Evolutionary conservation across 2,797 vertebrate genomes (phyloP), one percentile per base, ranked within the genome.

Genomic region (Nyctibius grandis): DNA sequence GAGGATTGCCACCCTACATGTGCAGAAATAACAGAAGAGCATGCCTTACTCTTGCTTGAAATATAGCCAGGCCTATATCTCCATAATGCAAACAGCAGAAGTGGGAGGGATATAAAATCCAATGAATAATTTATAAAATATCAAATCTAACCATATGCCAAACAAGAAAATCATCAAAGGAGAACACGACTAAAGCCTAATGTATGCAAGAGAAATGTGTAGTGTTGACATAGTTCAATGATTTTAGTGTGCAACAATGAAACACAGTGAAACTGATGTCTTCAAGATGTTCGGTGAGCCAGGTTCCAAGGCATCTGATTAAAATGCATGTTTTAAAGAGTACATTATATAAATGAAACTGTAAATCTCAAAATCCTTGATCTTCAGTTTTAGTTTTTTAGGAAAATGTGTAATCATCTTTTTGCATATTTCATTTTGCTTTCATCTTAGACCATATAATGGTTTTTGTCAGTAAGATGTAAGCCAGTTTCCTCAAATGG

Each of bases 121-220:
- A 85, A 70, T 91, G 18, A 93, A 92, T 88, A 91, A 64, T 78
- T 87, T 90, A 90, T 74, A 64, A 76, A 77, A 28, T 85, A 72
- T 85, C 45, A 84, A 74, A 40, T 75, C 34, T 78, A 70, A 51
- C 51, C 31, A 15, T 60, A 60, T 42, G 47, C 69, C 85, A 75
- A 67, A 83, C 48, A 91, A 69, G 72, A 50, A 79, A 70, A 78
- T 75, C 68, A 65, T 94, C 61, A 95, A 92, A 89, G 64, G 25
- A 23, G 4, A 88, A 33, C 82, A 61, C 29, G 45, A 80, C 40
- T 89, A 61, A 93, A 86, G 51, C 31, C 33, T 78, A 47, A 75
- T 72, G 9, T 81, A 44, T 92, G 50, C 85, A 61, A 48, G 85
- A 88, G 22, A 80, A 25, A 13, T 38, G 28, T 60, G 72, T 45